Evolutionary conservation across 1,140 invertebrate species (phyloP), one percentile per base, ranked within the genome.

Genomic region (Olivierus martensii): DNA sequence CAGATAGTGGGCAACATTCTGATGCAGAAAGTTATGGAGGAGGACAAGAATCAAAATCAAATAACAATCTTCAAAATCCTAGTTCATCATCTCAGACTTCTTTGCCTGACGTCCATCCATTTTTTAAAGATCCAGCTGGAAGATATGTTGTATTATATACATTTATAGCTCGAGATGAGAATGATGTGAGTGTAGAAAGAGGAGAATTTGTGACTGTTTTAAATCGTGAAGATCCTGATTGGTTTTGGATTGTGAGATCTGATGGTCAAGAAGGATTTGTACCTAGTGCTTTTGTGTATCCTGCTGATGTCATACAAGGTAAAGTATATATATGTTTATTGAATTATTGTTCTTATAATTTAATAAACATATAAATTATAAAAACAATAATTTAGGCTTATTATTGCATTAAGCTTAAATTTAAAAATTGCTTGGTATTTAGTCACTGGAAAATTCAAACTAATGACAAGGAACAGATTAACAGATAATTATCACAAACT

Each of bases 261-360:
- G 87, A 93, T 67, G 87, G 87, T 1, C 84, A 90, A 63, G 91
- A 95, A 72, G 92, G 92, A 11, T 96, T 96, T 69, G 89, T 95
- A 28, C 92, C 92, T 7, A 84, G 84, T 28, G 87, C 84, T n/a
- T 94, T 92, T 69, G 84, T 94, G 0, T 94, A 90, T 73, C 87
- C 87, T 6, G 85, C 81, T 41, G 80, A 83, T 18, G 82, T 85
- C 36, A 78, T 84, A 49, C 82, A 85, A 75, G 75, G 79, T 79
- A 71, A 66, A 46, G 17, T 53, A 35, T 43, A 17, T 43, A 18
- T 39, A 12, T 39, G 12, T 39, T 39, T 39, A 12, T 39, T 39
- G n/a, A n/a, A n/a, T n/a, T n/a, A n/a, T n/a, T n/a, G n/a, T n/a
- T n/a, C n/a, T n/a, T n/a, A n/a, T n/a, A n/a, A n/a, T n/a, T n/a